These are phyloP conservation scores for Timandra comae DNA, from an alignment of 2,888 invertebrate genomes.

Conservation along the genomic window DNA sequence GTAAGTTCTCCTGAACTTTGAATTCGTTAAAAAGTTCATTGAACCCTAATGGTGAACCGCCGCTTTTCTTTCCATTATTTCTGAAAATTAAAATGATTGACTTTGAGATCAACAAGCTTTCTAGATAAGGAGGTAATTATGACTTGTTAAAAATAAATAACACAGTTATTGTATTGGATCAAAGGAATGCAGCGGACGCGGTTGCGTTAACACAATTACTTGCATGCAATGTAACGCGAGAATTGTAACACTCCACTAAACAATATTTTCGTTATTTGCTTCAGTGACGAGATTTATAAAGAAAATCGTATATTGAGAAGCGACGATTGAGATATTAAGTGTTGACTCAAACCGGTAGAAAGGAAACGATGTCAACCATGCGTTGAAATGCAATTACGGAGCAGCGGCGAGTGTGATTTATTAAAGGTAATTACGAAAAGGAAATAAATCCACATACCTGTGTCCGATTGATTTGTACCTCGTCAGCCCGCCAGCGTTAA, in stretches of 20 bases:
- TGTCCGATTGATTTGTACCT: slow-evolving; percentile 84
- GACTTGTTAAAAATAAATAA: slow-evolving; percentile 19
- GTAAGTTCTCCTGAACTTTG: slow-evolving; percentile 90
- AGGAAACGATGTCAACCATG: slow-evolving; percentile 41
- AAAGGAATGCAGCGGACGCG: slow-evolving; percentile 61
- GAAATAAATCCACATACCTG: slow-evolving; percentile 67
- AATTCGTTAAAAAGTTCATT: slow-evolving; percentile 92
- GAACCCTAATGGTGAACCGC: slow-evolving; percentile 89
- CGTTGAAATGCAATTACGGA: slow-evolving; percentile 34
- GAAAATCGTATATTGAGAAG: slow-evolving; percentile 33
- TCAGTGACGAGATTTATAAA: slow-evolving; percentile 46
- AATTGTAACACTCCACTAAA: slow-evolving; percentile 48
- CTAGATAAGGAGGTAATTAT: slow-evolving; percentile 10
- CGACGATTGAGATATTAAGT: slow-evolving; percentile 31
- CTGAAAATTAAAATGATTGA: slow-evolving; percentile 52
- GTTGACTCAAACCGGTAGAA: slow-evolving; percentile 27
- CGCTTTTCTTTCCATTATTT: slow-evolving; percentile 79
- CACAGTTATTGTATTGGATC: slow-evolving; percentile 37
- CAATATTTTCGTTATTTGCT: slow-evolving; percentile 45
- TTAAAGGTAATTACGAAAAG: slow-evolving; percentile 25
- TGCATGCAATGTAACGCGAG: slow-evolving; percentile 49
- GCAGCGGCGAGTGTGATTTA: slow-evolving; percentile 31
- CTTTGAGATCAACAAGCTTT: slow-evolving; percentile 12
- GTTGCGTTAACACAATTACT: slow-evolving; percentile 58
- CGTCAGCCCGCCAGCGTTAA: slow-evolving; percentile 86